Base-by-base conservation (phyloP, 2,888 invertebrate species). In the Strigamia crassipes region DNA sequence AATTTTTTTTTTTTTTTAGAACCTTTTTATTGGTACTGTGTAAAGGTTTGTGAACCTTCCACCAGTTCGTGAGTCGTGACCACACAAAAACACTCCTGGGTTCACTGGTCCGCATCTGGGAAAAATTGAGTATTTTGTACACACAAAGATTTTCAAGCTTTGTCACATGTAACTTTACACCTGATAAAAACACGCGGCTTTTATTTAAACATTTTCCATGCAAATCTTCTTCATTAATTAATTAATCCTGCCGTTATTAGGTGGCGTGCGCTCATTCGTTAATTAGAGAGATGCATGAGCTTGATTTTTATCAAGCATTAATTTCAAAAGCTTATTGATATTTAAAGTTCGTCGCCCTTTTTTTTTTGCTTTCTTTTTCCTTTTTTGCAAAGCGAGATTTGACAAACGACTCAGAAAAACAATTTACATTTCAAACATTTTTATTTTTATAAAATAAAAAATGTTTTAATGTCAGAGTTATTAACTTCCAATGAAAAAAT, bases 171-270 rank as follows among this genome's bases (percentile, higher is more conserved):
- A 51, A 10, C 51, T 51, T 51, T 51, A 51, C 51, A 51, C 51
- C 51, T 51, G 51, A 51, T 3, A 51, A 18, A 73, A 27, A 12
- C 73, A 15, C n/a, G 3, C 31, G n/a, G 31, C 31, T 73, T 73
- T 23, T 23, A 73, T 73, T 73, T 73, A 27, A 73, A 73, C 31
- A 73, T 73, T 73, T 21, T 73, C n/a, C 27, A 73, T 27, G 27
- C 73, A 73, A 73, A 73, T 73, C 73, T 27, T 73, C 73, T 31
- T 73, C 31, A 73, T 73, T 73, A 73, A 73, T 73, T 73, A 73
- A 73, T 73, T 31, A 73, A 73, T 27, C 73, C 27, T 27, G 27
- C 27, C 27, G n/a, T 73, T 27, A 73, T 73, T 73, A 73, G 73
- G 27, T 73, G 31, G 73, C 73, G 31, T 73, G 61, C 5, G 61